Evolutionary conservation across 2,888 invertebrate genomes (phyloP).

Genomic region (Cephonodes hylas): DNA sequence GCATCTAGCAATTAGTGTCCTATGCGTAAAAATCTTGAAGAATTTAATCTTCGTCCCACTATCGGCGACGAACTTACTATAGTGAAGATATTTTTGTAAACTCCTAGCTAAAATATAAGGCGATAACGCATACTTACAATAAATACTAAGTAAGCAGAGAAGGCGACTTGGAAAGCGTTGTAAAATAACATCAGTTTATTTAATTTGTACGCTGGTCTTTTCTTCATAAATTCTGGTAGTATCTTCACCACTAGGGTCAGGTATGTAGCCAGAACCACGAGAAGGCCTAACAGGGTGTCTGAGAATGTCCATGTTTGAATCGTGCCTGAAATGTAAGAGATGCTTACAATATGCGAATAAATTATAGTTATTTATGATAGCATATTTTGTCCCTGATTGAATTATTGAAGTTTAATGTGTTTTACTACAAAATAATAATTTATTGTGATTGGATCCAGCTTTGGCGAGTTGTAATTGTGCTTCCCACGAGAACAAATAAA

Average conservation of each 20-base stretch:
- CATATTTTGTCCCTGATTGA: background rate
- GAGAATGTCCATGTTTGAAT: conserved; percentile 52
- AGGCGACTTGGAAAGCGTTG: conserved; percentile 85
- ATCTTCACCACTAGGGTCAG: conserved; percentile 83
- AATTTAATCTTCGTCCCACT: too few species aligned
- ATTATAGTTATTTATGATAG: background rate
- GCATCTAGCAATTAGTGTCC: too few species aligned
- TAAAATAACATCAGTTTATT: conserved; percentile 84
- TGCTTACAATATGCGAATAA: background rate
- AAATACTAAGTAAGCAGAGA: conserved; percentile 81
- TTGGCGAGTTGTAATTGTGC: too few species aligned
- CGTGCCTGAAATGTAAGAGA: conserved; percentile 45
- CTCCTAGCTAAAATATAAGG: conserved; percentile 17
- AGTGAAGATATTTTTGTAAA: too few species aligned
- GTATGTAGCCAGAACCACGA: conserved; percentile 81
- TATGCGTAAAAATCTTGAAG: too few species aligned
- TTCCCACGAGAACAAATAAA: too few species aligned
- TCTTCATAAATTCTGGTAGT: conserved; percentile 86
- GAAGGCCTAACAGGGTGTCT: conserved; percentile 46
- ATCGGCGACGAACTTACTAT: too few species aligned
- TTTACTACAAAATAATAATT: too few species aligned
- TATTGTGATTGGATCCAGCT: too few species aligned
- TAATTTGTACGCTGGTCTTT: conserved; percentile 83
- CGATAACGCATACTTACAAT: conserved; percentile 69
- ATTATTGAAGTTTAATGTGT: too few species aligned